Evolutionary conservation across 2,797 vertebrate genomes (phyloP).

Genomic region (Luscinia luscinia): DNA sequence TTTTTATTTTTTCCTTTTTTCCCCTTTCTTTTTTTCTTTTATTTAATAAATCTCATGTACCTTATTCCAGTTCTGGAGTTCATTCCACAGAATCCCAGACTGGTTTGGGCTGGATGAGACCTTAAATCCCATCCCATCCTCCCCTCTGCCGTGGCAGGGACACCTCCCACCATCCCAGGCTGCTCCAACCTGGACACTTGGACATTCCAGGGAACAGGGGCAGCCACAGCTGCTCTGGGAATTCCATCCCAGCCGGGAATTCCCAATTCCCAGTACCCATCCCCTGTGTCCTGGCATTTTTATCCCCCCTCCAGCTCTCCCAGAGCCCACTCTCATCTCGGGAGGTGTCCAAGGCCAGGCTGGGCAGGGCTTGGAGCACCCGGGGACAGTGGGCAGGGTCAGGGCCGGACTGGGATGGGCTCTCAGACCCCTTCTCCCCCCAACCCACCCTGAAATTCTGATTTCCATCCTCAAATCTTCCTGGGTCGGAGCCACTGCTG

Average conservation of each 20-base stretch:
- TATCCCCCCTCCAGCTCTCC: not conserved
- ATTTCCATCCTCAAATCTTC: fast-evolving
- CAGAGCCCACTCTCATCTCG: not conserved
- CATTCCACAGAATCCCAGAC: no score
- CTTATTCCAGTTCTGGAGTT: no score
- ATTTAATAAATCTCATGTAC: no score
- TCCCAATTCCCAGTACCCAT: not conserved
- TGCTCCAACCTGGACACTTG: not conserved
- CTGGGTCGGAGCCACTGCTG: not conserved
- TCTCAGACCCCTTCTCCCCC: not conserved
- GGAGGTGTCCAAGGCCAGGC: not conserved
- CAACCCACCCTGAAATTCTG: not conserved
- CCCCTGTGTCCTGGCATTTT: not conserved
- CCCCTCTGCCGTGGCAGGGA: not conserved
- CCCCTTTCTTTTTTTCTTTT: no score
- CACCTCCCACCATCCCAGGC: not conserved
- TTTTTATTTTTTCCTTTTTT: no score
- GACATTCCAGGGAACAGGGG: fast-evolving
- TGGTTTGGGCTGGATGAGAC: no score
- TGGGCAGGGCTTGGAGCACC: not conserved
- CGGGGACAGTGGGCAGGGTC: not conserved
- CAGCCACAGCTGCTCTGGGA: not conserved
- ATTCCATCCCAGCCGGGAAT: not conserved
- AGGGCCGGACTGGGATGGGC: not conserved
- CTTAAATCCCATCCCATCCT: not conserved